These are phyloP conservation scores for Eupeodes latifasciatus DNA, from an alignment of 2,888 invertebrate genomes.

Conservation along the genomic window DNA sequence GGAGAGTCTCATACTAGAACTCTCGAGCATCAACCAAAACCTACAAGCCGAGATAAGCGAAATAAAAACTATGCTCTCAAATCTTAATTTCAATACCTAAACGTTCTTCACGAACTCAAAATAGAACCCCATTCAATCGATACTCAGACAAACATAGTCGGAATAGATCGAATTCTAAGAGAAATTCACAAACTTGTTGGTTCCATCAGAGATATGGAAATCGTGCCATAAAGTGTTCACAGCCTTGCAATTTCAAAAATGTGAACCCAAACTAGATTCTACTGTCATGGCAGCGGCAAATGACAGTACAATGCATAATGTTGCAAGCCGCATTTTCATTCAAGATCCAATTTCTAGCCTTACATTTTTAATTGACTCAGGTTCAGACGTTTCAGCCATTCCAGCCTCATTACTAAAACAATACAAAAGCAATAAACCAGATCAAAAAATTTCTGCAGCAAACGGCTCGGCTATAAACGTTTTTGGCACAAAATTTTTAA, in stretches of 20 bases:
- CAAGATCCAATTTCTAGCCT: no score
- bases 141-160: conserved; percentile 3
- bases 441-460: no score
- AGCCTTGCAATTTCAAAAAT: background rate
- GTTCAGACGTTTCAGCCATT: no score
- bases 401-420: no score
- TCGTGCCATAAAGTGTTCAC: conserved; percentile 7
- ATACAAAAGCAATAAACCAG: no score
- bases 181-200: conserved; percentile 13
- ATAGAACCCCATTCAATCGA: conserved; percentile 10
- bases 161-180: background rate
- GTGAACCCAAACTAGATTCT: conserved; percentile 18
- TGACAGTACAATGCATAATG: background rate
- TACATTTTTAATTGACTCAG: no score
- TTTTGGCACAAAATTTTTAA: background rate
- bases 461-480: no score
- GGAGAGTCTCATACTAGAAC: conserved; percentile 2
- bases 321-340: no score
- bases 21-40: background rate
- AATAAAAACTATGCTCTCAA: conserved; percentile 40
- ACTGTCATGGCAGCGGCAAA: conserved; percentile 22
- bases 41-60: conserved; percentile 18
- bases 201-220: conserved; percentile 2
- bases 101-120: background rate
- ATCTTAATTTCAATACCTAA: conserved; percentile 6